Percentiles rank a stretch among this genome's conserved stretches.
Conservation (phyloP, 2,113 vertebrate species). For the Melanerpes aurifrons region DNA sequence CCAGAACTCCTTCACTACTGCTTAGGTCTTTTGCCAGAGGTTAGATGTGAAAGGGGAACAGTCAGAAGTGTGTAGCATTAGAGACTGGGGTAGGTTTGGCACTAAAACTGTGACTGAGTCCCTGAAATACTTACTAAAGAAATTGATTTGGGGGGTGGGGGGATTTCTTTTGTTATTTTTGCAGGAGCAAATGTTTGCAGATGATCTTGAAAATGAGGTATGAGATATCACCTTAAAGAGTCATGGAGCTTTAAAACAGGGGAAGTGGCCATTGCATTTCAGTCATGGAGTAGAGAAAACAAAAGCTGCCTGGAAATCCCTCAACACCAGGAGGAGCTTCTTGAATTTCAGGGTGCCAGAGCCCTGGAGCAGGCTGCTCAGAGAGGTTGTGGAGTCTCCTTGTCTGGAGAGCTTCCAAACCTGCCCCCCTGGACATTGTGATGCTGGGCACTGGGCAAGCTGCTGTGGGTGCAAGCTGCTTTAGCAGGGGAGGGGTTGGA, state of each 20-base stretch:
- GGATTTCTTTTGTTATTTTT: constrained; percentile 51
- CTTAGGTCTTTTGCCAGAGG: background rate
- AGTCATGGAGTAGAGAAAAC: background rate
- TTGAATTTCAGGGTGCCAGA: too few species aligned
- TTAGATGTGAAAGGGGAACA: background rate
- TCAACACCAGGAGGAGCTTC: too few species aligned
- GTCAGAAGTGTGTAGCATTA: background rate
- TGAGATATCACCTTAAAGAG: background rate
- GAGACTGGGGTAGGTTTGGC: background rate
- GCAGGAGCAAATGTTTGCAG: constrained; percentile 89
- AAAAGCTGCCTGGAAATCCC: too few species aligned
- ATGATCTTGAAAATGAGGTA: constrained; percentile 91
- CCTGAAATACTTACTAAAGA: background rate
- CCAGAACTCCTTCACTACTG: too few species aligned
- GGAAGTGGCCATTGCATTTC: background rate
- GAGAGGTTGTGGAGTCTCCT: too few species aligned
- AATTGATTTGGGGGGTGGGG: background rate
- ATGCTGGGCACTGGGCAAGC: too few species aligned
- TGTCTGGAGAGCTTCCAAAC: too few species aligned
- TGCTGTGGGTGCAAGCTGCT: too few species aligned
- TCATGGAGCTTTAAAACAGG: background rate
- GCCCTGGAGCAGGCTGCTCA: too few species aligned
- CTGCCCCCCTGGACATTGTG: too few species aligned
- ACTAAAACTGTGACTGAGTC: background rate
- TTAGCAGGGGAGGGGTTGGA: too few species aligned